Evolutionary conservation across 1,140 invertebrate species (phyloP).

Genomic region (Artemia franciscana): DNA sequence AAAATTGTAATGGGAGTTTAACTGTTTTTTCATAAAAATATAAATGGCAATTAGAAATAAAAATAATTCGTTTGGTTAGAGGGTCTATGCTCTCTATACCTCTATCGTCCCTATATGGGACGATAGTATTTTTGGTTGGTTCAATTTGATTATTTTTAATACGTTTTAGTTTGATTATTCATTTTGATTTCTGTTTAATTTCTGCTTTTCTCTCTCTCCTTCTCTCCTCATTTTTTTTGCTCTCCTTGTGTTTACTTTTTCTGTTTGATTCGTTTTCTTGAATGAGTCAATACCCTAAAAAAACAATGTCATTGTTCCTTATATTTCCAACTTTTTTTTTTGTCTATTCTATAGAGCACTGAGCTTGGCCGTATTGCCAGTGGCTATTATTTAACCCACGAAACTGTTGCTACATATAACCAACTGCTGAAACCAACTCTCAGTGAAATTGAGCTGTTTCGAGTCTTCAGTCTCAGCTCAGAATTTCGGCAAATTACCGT

Average conservation of each 20-base stretch:
- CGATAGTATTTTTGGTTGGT: too few relatives aligned
- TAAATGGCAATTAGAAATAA: too few relatives aligned
- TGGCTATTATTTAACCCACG: conserved; percentile 92
- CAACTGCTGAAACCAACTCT: conserved; percentile 86
- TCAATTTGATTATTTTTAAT: too few relatives aligned
- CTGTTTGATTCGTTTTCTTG: background rate
- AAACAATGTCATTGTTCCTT: conserved; percentile 3
- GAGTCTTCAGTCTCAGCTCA: conserved; percentile 93
- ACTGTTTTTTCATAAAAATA: too few relatives aligned
- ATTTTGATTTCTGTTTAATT: background rate
- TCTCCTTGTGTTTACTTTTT: too few relatives aligned
- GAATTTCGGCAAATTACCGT: conserved; percentile 85
- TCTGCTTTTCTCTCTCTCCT: background rate
- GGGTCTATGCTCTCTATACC: too few relatives aligned
- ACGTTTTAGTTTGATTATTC: too few relatives aligned
- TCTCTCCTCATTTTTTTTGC: too few relatives aligned
- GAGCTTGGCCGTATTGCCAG: conserved; percentile 92
- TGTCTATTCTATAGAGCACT: conserved; percentile 28
- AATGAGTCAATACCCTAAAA: background rate
- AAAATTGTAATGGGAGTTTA: too few relatives aligned
- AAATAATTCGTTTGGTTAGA: too few relatives aligned
- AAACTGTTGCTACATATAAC: conserved; percentile 92
- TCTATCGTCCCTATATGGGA: too few relatives aligned
- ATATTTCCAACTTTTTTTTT: background rate
- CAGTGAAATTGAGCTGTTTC: conserved; percentile 90